Conservation (phyloP, 1,140 invertebrate species). For the Atta colombica region DNA sequence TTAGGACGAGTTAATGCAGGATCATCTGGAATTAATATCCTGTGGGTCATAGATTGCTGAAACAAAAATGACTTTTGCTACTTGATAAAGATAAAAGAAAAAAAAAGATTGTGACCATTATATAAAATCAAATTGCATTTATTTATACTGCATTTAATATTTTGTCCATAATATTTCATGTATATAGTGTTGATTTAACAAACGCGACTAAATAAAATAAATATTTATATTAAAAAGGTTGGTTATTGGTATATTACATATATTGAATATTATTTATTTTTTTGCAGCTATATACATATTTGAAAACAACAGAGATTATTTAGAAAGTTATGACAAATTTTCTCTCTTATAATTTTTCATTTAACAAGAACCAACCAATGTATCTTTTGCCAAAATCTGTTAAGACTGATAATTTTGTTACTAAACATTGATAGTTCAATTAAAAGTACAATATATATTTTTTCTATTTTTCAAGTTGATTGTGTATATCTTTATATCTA, state of each 20-base stretch:
- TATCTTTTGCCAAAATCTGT: conserved; percentile 18
- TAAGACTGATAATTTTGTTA: conserved; percentile 41
- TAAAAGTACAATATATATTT: conserved; percentile 17
- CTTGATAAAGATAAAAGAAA: background rate
- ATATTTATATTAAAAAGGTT: background rate
- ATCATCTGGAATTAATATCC: conserved; percentile 92
- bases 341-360: conserved; percentile 58
- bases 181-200: background rate
- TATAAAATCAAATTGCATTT: background rate
- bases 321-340: conserved; percentile 51
- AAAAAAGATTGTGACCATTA: background rate
- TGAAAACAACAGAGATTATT: conserved; percentile 77
- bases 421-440: conserved; percentile 29
- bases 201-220: conserved; percentile 19
- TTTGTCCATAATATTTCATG: background rate
- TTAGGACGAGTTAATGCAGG: conserved; percentile 93
- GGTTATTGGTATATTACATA: background rate
- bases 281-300: conserved; percentile 75
- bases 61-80: conserved; percentile 5
- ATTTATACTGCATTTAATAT: background rate
- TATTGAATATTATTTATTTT: conserved; percentile 50
- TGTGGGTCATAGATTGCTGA: conserved; percentile 91
- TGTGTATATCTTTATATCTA: background rate
- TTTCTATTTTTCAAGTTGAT: conserved; percentile 7
- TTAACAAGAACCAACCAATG: background rate